These are phyloP conservation scores for Matsumurasca onukii DNA, from an alignment of 1,140 invertebrate genomes.

Conservation along the genomic window DNA sequence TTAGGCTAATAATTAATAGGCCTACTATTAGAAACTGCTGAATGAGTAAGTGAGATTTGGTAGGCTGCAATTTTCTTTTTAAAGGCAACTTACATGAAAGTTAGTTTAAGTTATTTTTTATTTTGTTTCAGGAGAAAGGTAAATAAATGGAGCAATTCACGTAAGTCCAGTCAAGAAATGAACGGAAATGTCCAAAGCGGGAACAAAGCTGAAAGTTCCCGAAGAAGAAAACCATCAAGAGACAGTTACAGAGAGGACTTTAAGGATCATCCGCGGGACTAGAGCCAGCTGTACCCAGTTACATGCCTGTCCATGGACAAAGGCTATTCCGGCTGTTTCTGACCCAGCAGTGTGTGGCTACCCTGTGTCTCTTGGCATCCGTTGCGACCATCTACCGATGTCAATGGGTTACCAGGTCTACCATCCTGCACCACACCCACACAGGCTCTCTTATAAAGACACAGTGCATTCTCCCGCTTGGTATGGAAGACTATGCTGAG, in stretches of 20 bases:
- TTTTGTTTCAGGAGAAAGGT: no score
- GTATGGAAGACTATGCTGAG: no score
- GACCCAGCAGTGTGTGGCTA: slow-evolving; percentile 55
- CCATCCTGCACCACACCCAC: slow-evolving; percentile 36
- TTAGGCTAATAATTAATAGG: no score
- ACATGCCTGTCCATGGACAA: slow-evolving; percentile 43
- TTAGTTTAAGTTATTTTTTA: no score
- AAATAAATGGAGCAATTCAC: background rate
- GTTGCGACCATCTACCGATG: slow-evolving; percentile 54
- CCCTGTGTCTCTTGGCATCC: slow-evolving; percentile 48
- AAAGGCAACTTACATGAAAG: no score
- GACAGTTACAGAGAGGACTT: background rate
- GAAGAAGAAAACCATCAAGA: slow-evolving; percentile 2
- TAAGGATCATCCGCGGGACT: slow-evolving; percentile 1
- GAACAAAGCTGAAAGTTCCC: background rate
- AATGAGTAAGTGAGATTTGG: no score
- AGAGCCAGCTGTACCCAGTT: slow-evolving; percentile 2
- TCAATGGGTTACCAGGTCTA: slow-evolving; percentile 48
- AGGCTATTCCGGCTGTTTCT: slow-evolving; percentile 53
- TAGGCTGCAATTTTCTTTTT: no score
- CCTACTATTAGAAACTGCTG: no score
- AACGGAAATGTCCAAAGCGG: slow-evolving; percentile 7
- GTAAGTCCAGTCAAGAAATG: slow-evolving; percentile 1
- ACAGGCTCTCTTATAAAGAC: slow-evolving; percentile 7
- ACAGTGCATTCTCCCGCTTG: background rate